Base-by-base conservation (phyloP, 2,888 invertebrate species). In the Saturnia pavonia region DNA sequence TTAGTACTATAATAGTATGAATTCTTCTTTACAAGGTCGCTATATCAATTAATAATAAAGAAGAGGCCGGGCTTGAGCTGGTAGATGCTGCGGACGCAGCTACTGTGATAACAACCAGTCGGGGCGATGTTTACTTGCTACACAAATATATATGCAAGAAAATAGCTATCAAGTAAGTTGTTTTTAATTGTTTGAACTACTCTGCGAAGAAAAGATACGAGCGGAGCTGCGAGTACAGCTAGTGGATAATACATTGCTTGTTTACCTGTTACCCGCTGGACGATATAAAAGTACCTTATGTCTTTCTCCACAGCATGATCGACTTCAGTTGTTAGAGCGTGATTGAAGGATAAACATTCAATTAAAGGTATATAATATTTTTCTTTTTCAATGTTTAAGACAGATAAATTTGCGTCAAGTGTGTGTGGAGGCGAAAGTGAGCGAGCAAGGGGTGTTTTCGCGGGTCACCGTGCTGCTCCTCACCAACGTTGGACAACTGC, bases 101-200 rank as follows among this genome's bases (percentile, higher is more conserved):
- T 22, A 96, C 96, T 0, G 95, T 95, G 0, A 88, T 96, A 70
- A 94, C 95, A 4, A 96, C 96, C 0, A 92, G 92, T 63, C 94
- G 94, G 51, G 96, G 96, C 0, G 96, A 96, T 81, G 94, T 97
- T 42, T 97, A 95, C 81, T 89, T 96, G 16, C 88, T 97, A 1
- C 96, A 96, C 85, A 96, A 96, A 77, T 95, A 95, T 84, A 95
- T 96, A 75, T 96, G 96, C 85, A 95, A 95, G 79, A 96, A 95
- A 88, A 96, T 97, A 57, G 95, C 95, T 48, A 94, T 96, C 71
- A 96, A 93, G 90, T 94, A 79, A 77, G 89, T 72, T 70, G 14
- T 27, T 60, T 51, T 22, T 11, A 54, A 22, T 9, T 54, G 6
- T 54, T 11, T 54, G 9, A 22, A 54, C 7, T n/a, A 51, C 51